These are phyloP conservation scores for Cristatella mucedo DNA, from an alignment of 2,888 invertebrate genomes.

Conservation along the genomic window DNA sequence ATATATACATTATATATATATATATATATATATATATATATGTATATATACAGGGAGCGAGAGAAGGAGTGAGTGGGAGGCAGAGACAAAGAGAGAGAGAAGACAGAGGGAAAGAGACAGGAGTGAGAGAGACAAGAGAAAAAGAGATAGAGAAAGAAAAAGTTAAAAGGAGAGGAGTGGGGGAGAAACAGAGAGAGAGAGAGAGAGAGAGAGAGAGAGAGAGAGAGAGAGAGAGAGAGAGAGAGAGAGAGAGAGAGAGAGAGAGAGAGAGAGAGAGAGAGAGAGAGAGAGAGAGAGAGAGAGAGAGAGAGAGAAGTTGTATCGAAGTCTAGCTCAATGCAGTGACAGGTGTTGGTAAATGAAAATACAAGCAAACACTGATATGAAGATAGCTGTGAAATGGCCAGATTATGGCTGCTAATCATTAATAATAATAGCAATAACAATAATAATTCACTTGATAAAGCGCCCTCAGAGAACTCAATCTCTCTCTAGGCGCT, in stretches of 20 bases:
- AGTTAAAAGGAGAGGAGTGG: too few species aligned
- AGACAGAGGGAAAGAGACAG: too few species aligned
- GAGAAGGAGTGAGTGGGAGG: neutral
- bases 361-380: neutral
- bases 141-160: neutral
- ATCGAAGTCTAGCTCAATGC: neutral
- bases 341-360: neutral
- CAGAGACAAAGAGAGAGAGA: neutral
- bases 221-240: constrained; percentile 11
- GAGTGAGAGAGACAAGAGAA: neutral
- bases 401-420: too few species aligned
- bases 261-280: constrained; percentile 9
- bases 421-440: too few species aligned
- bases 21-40: neutral
- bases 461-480: too few species aligned
- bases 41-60: neutral
- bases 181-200: constrained; percentile 9
- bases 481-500: too few species aligned
- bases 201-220: constrained; percentile 12
- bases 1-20: neutral
- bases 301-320: constrained; percentile 5
- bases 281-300: neutral
- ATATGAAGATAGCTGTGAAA: constrained; percentile 1
- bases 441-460: too few species aligned
- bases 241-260: constrained; percentile 12